phyloP scores from a whole-genome alignment of 2,113 vertebrate genomes.

The Hydrolagus affinis region DNA sequence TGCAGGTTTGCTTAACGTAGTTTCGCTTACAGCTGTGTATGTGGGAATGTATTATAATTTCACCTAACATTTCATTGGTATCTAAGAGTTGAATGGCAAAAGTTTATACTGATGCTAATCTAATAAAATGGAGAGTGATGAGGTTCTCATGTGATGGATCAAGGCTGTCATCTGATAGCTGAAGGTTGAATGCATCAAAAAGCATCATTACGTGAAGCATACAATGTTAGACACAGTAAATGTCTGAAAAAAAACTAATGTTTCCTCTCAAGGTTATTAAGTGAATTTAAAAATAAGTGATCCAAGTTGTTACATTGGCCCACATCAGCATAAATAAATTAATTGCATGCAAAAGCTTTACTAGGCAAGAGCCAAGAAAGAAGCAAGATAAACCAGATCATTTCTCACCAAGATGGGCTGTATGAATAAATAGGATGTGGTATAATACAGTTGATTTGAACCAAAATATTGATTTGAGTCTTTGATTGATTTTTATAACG shows the following conservation, averaged over 20 bases:
- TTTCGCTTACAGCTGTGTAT: too few species aligned
- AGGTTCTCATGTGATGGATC: conserved; percentile 35
- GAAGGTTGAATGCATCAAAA: conserved; percentile 38
- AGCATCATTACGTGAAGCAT: conserved; percentile 35
- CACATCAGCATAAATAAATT: background rate
- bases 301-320: background rate
- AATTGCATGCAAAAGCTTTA: background rate
- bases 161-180: background rate
- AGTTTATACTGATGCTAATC: conserved; percentile 47
- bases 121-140: conserved; percentile 36
- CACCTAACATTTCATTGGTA: conserved; percentile 35
- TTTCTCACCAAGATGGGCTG: conserved; percentile 5
- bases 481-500: conserved; percentile 14
- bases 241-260: conserved; percentile 38
- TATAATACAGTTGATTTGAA: background rate
- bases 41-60: background rate
- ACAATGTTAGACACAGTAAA: conserved; percentile 40
- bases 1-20: too few species aligned
- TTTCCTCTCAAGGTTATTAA: conserved; percentile 20
- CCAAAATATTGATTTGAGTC: conserved; percentile 26
- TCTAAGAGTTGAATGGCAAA: conserved; percentile 44
- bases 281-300: conserved; percentile 4
- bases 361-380: background rate
- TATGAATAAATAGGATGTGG: conserved; percentile 24
- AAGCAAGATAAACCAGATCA: background rate